phyloP scores from a whole-genome alignment of 2,113 vertebrate genomes.

The Hassar affinis region DNA sequence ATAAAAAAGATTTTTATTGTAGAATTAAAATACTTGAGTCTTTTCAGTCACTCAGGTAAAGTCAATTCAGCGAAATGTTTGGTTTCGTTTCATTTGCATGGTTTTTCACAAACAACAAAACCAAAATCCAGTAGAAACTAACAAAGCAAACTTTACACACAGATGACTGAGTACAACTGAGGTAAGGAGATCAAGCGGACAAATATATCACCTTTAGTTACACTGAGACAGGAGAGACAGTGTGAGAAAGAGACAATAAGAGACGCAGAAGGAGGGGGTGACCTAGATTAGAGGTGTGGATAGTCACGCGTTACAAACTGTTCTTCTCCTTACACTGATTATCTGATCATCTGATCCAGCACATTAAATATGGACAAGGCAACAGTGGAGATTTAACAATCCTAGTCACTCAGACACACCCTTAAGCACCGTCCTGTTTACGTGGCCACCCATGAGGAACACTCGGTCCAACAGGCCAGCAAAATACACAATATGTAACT shows the following conservation, averaged over 20 bases:
- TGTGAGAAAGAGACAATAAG: neutral
- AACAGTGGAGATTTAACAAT: slow-evolving; percentile 49
- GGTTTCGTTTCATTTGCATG: no score
- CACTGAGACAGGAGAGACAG: neutral
- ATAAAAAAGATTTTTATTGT: neutral
- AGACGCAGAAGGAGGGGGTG: neutral
- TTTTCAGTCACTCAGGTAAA: no score
- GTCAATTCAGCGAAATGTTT: no score
- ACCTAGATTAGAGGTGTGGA: slow-evolving; percentile 16
- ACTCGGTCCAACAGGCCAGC: neutral
- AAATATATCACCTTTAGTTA: neutral
- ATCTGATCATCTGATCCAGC: slow-evolving; percentile 42
- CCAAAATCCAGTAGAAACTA: neutral
- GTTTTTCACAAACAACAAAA: neutral
- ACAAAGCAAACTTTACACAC: neutral
- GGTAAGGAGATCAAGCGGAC: neutral
- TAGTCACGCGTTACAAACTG: slow-evolving; percentile 20
- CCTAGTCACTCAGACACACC: slow-evolving; percentile 38
- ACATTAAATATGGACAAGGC: slow-evolving; percentile 47
- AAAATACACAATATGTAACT: slow-evolving; percentile 20
- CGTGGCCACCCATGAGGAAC: slow-evolving; percentile 4
- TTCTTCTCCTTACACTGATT: slow-evolving; percentile 41
- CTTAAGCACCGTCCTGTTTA: slow-evolving; percentile 22
- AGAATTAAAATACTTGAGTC: neutral
- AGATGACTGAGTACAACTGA: neutral